Conservation (phyloP, 2,888 invertebrate species). For the Endotricha flammealis region DNA sequence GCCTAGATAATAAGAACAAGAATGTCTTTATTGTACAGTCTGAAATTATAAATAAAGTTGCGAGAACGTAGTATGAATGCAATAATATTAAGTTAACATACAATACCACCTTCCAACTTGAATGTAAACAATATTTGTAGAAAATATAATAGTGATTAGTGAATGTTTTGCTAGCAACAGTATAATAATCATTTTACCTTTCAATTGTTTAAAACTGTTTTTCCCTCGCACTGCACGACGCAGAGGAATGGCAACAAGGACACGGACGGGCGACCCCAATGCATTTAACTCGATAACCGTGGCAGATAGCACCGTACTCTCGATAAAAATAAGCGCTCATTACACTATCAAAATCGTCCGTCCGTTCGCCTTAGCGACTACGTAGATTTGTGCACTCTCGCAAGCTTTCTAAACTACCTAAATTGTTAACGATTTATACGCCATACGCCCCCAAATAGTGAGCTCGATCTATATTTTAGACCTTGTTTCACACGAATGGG, state of each 20-base stretch:
- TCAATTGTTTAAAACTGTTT: not conserved
- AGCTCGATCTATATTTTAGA: conserved; percentile 68
- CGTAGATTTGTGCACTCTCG: conserved; percentile 36
- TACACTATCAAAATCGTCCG: conserved; percentile 31
- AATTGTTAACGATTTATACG: conserved; percentile 24
- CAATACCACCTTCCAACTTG: too few relatives aligned
- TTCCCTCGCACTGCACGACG: not conserved
- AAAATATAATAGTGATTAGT: too few relatives aligned
- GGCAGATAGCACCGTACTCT: conserved; percentile 19
- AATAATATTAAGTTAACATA: too few relatives aligned
- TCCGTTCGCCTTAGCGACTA: conserved; percentile 32
- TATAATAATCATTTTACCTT: too few relatives aligned
- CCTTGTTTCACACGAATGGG: conserved; percentile 66
- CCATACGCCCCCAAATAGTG: conserved; percentile 53
- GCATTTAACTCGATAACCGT: conserved; percentile 28
- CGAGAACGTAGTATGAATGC: too few relatives aligned
- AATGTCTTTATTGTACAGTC: too few relatives aligned
- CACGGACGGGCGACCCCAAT: conserved; percentile 18
- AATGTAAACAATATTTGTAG: too few relatives aligned
- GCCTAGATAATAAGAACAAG: too few relatives aligned
- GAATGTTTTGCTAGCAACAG: too few relatives aligned
- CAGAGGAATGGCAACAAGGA: conserved; percentile 9
- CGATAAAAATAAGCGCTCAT: conserved; percentile 29
- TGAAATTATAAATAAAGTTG: too few relatives aligned
- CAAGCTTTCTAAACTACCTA: conserved; percentile 18